Evolutionary conservation across 2,888 invertebrate species (phyloP).

Genomic region (Strigamia crassipes): DNA sequence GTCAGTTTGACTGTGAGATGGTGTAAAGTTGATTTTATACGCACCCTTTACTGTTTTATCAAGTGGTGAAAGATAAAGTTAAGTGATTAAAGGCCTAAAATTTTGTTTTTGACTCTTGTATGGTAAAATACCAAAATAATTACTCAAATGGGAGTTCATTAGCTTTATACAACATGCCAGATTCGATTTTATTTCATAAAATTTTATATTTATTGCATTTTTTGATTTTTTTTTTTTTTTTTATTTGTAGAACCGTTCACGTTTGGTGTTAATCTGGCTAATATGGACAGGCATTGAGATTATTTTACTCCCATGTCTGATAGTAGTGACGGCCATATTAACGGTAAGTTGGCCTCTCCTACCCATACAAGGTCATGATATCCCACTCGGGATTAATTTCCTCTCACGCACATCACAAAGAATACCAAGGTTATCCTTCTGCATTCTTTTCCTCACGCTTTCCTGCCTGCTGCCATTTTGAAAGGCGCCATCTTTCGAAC

Average conservation of each 20-base stretch:
- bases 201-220: too few species aligned
- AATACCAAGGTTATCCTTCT: background rate
- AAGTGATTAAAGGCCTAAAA: too few species aligned
- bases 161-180: background rate
- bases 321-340: background rate
- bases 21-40: too few species aligned
- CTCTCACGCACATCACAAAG: background rate
- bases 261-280: background rate
- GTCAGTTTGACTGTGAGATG: too few species aligned
- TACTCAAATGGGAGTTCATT: background rate
- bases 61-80: too few species aligned
- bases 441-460: too few species aligned
- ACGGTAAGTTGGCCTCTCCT: conserved; percentile 23
- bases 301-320: background rate
- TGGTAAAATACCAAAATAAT: background rate
- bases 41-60: too few species aligned
- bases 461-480: too few species aligned
- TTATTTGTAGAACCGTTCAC: background rate
- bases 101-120: background rate
- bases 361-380: background rate
- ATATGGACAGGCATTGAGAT: conserved; percentile 21
- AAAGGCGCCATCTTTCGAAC: background rate
- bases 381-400: background rate
- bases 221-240: background rate
- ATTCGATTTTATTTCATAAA: background rate